These are phyloP conservation scores for Phymorhynchus buccinoides DNA, from an alignment of 1,140 invertebrate species.

Conservation along the genomic window DNA sequence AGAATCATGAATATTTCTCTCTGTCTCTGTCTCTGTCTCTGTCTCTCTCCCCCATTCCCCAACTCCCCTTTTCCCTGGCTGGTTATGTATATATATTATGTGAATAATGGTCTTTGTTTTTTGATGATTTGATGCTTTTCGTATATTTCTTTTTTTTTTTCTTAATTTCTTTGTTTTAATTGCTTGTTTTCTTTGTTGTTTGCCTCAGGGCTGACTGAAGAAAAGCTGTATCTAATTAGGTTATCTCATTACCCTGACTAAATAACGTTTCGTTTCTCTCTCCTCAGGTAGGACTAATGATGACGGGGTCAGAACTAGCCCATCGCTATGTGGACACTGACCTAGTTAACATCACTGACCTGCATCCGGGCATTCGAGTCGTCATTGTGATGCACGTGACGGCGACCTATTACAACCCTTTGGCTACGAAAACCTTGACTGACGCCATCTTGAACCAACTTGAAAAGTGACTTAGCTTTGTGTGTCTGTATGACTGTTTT, in stretches of 20 bases:
- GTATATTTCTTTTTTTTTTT: background rate
- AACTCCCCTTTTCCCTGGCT: background rate
- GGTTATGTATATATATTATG: too few relatives aligned
- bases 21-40: background rate
- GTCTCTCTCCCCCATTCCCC: background rate
- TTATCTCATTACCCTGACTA: background rate
- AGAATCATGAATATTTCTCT: constrained; percentile 15
- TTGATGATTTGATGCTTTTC: too few relatives aligned
- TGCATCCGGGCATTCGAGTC: constrained; percentile 36
- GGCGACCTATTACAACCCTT: background rate
- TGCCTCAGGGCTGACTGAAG: too few relatives aligned
- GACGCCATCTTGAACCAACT: background rate
- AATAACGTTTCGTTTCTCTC: background rate
- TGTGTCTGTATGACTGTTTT: background rate
- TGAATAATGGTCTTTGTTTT: too few relatives aligned
- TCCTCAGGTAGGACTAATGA: constrained; percentile 16
- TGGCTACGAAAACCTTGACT: background rate
- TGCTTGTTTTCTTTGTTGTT: background rate
- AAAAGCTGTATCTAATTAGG: too few relatives aligned
- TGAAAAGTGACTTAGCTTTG: background rate
- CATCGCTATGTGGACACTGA: constrained; percentile 27
- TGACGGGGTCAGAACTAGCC: background rate
- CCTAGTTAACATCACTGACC: constrained; percentile 21
- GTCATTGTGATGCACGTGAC: constrained; percentile 16
- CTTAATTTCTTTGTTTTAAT: background rate